Evolutionary conservation across 2,113 vertebrate species (phyloP).

Genomic region (Otis tarda): DNA sequence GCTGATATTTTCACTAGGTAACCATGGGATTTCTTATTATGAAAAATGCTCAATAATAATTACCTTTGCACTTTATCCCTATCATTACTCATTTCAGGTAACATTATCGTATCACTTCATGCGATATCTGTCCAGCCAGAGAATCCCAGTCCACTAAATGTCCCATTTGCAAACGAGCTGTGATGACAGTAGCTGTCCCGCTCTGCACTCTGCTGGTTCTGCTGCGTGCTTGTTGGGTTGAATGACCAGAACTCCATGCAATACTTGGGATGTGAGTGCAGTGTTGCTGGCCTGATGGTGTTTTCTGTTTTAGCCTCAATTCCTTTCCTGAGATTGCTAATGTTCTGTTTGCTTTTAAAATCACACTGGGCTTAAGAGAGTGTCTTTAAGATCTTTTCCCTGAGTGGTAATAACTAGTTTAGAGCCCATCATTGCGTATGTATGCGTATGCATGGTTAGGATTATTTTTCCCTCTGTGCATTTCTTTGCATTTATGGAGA

Average conservation of each 20-base stretch:
- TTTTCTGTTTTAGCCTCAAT: not conserved
- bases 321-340: not conserved
- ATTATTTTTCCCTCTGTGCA: not conserved
- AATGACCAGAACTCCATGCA: not conserved
- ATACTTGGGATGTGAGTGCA: not conserved
- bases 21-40: not conserved
- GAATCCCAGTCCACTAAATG: not conserved
- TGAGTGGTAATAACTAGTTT: not conserved
- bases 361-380: not conserved
- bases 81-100: not conserved
- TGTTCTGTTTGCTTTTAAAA: not conserved
- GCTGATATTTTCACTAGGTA: not conserved
- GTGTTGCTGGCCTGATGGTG: not conserved
- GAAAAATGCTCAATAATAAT: not conserved
- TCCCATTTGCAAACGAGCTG: not conserved
- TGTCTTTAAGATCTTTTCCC: not conserved
- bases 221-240: not conserved
- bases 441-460: not conserved
- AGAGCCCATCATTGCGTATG: not conserved
- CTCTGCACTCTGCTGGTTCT: not conserved
- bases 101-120: not conserved
- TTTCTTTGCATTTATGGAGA: slow-evolving; percentile 26
- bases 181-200: not conserved
- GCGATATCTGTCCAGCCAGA: not conserved
- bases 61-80: not conserved